A percentile compares a stretch with the other conserved stretches of the same genome.
Evolutionary conservation across 2,797 vertebrate species (phyloP).

Genomic region (Phataginus tricuspis): DNA sequence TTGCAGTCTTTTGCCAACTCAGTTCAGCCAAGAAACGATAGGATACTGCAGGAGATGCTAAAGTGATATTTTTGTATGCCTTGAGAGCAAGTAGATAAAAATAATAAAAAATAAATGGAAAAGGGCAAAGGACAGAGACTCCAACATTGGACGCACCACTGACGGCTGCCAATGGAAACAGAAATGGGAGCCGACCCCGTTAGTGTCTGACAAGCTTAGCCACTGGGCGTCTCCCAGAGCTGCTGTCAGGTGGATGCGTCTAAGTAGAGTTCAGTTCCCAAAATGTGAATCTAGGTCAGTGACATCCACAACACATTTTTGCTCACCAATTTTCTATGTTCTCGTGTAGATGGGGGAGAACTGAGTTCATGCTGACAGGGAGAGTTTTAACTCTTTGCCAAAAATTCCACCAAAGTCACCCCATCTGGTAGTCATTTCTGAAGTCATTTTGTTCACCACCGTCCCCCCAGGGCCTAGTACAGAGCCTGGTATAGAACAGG

Average conservation of each 20-base stretch:
- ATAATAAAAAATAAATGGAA: conserved; percentile 32
- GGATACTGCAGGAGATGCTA: background rate
- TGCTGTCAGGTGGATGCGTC: conserved; percentile 37
- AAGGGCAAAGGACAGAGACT: conserved; percentile 48
- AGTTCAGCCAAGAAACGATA: background rate
- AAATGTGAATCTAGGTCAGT: conserved; percentile 61
- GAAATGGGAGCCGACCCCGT: conserved; percentile 41
- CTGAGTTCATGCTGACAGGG: background rate
- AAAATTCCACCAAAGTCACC: background rate
- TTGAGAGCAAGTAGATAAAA: background rate
- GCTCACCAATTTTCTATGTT: background rate
- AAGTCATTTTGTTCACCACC: background rate
- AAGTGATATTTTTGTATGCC: background rate
- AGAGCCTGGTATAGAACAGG: background rate
- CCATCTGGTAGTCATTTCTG: background rate
- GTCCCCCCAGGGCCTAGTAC: background rate
- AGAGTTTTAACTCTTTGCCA: background rate
- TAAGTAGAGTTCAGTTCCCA: conserved; percentile 33
- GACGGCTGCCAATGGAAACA: conserved; percentile 69
- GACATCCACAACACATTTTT: conserved; percentile 20
- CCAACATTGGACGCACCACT: background rate
- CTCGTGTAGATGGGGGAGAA: background rate
- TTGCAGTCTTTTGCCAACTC: background rate
- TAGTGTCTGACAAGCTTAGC: conserved; percentile 43
- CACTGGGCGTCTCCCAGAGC: conserved; percentile 15